A percentile compares a stretch with the other conserved stretches of the same genome.
These are phyloP conservation scores for Synanthedon tipuliformis DNA, from an alignment of 2,888 invertebrate species.

Conservation along the genomic window DNA sequence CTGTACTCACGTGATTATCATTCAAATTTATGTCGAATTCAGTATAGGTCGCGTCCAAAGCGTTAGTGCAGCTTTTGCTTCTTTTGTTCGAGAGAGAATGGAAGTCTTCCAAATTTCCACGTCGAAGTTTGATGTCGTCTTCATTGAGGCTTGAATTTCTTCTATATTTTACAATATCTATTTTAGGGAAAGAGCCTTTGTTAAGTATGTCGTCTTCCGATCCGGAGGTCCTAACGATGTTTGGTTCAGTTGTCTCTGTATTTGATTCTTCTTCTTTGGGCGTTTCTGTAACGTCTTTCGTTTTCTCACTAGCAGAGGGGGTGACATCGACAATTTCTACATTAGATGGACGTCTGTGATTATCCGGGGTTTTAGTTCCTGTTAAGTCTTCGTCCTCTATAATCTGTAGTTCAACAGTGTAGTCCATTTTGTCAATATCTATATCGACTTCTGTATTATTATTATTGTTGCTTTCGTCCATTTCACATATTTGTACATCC, in stretches of 20 bases:
- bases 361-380: conserved; percentile 6
- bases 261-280: conserved; percentile 8
- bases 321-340: conserved; percentile 6
- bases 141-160: conserved; percentile 61
- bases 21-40: conserved; percentile 55
- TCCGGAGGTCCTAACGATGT: conserved; percentile 13
- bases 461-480: conserved; percentile 14
- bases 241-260: not conserved
- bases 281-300: conserved; percentile 7
- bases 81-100: conserved; percentile 46
- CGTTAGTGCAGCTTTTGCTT: conserved; percentile 54
- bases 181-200: conserved; percentile 44
- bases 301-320: conserved; percentile 2
- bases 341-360: conserved; percentile 4
- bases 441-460: conserved; percentile 27
- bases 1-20: conserved; percentile 27
- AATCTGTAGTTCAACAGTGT: conserved; percentile 58
- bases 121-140: conserved; percentile 49
- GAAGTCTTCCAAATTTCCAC: conserved; percentile 59
- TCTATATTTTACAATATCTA: conserved; percentile 52
- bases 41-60: conserved; percentile 35
- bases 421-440: conserved; percentile 44
- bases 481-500: conserved; percentile 33
- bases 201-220: conserved; percentile 41
- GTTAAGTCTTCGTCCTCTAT: conserved; percentile 52